Base-by-base conservation (phyloP, 2,113 vertebrate species). In the Gavialis gangeticus region DNA sequence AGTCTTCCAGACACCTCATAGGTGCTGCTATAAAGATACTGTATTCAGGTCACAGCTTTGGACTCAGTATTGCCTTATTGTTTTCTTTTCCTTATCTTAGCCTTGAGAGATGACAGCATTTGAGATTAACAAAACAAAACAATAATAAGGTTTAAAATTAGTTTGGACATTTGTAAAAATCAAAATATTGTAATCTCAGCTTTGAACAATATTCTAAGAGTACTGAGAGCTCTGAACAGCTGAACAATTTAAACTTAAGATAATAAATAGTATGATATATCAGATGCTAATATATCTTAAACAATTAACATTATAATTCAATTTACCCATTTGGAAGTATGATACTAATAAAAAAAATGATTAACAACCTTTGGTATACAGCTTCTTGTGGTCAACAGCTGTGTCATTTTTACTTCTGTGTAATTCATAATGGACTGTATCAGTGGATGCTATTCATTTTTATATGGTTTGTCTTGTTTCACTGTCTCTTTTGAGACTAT, bases 401-500 rank as follows among this genome's bases (percentile, higher is more conserved):
- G 60, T 79, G 79, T 96, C 84, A 87, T 91, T 87, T 67, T 85
- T 57, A 46, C 1, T 2, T 57, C 14, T 15, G 67, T 81, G 56
- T 80, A 30, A 88, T 87, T 84, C 87, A 81, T 6, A 4, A 55
- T 92, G 95, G 57, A 88, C 60, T 58, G 62, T 46, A 54, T 57
- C n/a, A 56, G 54, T 80, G 21, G 55, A 0, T 82, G 60, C 63
- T 87, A 46, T 77, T 92, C 28, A 58, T 92, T 91, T 92, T 62
- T 78, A 69, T 46, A 22, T 71, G 14, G 4, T 37, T 69, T 93
- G 91, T 95, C 60, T 94, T 0, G 1, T 92, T 88, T 91, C 10
- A 3, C 60, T 89, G 82, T 85, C 77, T 96, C 82, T 92, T n/a
- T n/a, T n/a, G n/a, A n/a, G n/a, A n/a, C n/a, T 66, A 66, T 91